These are phyloP conservation scores for Melanotaenia duboulayi DNA, from an alignment of 2,113 vertebrate genomes.

Conservation along the genomic window DNA sequence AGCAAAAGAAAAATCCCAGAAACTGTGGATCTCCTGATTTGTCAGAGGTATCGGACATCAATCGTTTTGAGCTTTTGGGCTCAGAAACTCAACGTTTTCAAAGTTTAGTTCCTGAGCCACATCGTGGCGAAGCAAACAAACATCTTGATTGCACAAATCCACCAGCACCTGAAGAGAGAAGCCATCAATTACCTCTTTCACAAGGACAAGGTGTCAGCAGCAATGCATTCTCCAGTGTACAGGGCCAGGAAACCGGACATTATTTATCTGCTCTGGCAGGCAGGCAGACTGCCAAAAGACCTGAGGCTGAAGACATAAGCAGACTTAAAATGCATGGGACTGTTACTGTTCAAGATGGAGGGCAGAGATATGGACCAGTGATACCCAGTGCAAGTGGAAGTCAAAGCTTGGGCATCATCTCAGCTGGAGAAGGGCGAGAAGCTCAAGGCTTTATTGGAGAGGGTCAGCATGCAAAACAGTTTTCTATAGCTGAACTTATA, in stretches of 20 bases:
- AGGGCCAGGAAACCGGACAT: slow-evolving; percentile 5
- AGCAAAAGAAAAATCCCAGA: background rate
- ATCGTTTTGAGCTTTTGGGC: slow-evolving; percentile 20
- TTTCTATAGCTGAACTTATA: slow-evolving; percentile 23
- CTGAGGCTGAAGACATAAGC: slow-evolving; percentile 11
- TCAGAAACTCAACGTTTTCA: slow-evolving; percentile 25
- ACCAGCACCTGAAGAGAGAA: slow-evolving; percentile 19
- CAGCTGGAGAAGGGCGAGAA: slow-evolving; percentile 21
- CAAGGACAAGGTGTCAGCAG: slow-evolving; percentile 16
- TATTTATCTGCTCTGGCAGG: slow-evolving; percentile 15
- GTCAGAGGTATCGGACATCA: slow-evolving; percentile 3
- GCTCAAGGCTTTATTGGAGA: slow-evolving; percentile 22
- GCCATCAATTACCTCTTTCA: slow-evolving; percentile 21
- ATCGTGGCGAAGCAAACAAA: slow-evolving; percentile 2
- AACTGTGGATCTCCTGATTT: slow-evolving; percentile 39
- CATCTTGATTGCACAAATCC: slow-evolving; percentile 14
- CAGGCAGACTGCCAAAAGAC: slow-evolving; percentile 5
- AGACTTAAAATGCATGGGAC: slow-evolving; percentile 22
- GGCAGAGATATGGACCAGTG: slow-evolving; percentile 5
- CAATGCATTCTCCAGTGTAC: background rate
- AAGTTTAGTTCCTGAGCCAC: background rate
- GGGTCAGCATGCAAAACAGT: slow-evolving; percentile 32
- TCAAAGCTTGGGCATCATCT: slow-evolving; percentile 30
- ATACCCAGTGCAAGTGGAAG: slow-evolving; percentile 19
- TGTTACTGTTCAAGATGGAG: slow-evolving; percentile 23